These are phyloP conservation scores for Psittacula echo DNA, from an alignment of 2,797 vertebrate species.

Conservation along the genomic window DNA sequence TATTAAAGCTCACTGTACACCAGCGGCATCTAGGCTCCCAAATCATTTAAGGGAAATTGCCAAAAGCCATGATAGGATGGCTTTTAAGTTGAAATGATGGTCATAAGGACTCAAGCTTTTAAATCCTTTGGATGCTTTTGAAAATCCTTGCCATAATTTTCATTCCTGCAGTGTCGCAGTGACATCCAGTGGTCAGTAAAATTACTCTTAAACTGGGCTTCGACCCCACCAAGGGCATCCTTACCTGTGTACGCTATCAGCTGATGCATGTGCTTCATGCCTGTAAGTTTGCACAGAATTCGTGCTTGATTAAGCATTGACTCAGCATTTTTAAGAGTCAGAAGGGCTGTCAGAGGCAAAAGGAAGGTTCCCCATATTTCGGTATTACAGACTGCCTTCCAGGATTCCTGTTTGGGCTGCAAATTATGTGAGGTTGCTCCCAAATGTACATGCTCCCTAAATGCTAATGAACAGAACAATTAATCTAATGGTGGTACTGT, in stretches of 20 bases:
- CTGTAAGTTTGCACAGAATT: neutral
- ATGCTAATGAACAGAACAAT: neutral
- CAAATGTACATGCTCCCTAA: neutral
- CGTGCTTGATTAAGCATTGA: neutral
- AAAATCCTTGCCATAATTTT: slow-evolving; percentile 40
- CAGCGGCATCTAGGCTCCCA: neutral
- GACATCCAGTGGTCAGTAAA: slow-evolving; percentile 82
- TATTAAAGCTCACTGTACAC: neutral
- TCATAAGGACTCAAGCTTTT: neutral
- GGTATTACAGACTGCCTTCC: neutral
- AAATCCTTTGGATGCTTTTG: neutral
- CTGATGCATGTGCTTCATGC: neutral
- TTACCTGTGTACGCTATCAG: neutral
- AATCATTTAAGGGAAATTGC: neutral
- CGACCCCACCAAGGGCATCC: neutral
- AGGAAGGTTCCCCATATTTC: neutral
- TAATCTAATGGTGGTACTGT: neutral
- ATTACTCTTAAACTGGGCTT: slow-evolving; percentile 70
- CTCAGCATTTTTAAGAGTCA: neutral
- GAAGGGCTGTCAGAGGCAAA: neutral
- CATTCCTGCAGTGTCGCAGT: slow-evolving; percentile 72
- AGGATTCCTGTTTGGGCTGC: neutral
- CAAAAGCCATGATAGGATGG: neutral
- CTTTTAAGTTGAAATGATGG: neutral
- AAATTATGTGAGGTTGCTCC: neutral